Evolutionary conservation across 2,888 invertebrate species (phyloP), one percentile per base, ranked within the genome.

Genomic region (Ramazzottius varieornatus): DNA sequence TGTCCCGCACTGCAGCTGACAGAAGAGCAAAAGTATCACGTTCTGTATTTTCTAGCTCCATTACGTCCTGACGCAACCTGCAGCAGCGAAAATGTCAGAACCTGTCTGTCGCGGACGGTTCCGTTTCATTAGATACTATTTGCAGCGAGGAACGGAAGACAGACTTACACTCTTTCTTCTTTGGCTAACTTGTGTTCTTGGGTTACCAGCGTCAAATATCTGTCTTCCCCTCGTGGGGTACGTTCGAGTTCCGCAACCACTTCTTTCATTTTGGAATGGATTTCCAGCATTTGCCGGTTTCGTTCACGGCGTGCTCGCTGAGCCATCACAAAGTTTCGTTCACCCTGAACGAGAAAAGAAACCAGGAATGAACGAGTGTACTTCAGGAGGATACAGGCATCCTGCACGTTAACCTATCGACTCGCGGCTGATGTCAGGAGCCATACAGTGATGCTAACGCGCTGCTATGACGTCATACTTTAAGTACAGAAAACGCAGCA

Each of bases 201-300:
- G 1, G 83, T 85, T 69, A 87, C 82, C 1, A 87, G 75, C 63
- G 83, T 81, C 66, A 87, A 75, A 74, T 86, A 88, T 68, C 82
- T 81, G 68, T 86, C 83, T 67, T 88, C 86, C 1, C 85, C 86
- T 68, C 88, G 80, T 72, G 82, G 82, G 0, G 84, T 83, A 72
- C 84, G 83, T 70, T 86, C 86, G 75, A 88, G 80, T 71, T 87
- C 85, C 0, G 81, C 80, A 70, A 85, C 84, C 0, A 88, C 76
- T 67, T 83, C 83, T 70, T 84, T 84, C 2, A 88, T 76, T 67
- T 81, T 78, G 4, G 79, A 78, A 69, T 85, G 83, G 0, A 85
- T 76, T 33, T 78, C 78, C 1, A 80, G 78, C 32, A 86, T 74
- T 71, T 83, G 80, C 1, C 78, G 74, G 1, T 83, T 83, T 1